A percentile compares a stretch with the other conserved stretches of the same genome.
phyloP scores from a whole-genome alignment of 2,113 vertebrate genomes.

The Turdus rufiventris region DNA sequence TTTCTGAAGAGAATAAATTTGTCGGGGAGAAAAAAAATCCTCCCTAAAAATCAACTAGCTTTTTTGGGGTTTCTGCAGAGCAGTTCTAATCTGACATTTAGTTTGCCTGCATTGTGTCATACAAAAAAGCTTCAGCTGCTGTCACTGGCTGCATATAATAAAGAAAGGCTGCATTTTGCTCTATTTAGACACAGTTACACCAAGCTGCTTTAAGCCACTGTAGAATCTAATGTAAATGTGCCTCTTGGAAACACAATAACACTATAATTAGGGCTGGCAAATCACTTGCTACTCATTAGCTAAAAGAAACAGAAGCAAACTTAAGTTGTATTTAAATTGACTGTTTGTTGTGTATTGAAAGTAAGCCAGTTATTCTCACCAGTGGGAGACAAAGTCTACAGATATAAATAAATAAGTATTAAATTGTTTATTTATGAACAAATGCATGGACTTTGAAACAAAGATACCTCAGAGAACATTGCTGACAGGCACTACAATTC shows the following conservation, averaged over 20 bases:
- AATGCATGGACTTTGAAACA: neutral
- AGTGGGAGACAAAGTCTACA: neutral
- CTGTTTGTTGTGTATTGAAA: neutral
- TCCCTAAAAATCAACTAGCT: neutral
- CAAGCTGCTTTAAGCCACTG: neutral
- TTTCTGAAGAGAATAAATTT: neutral
- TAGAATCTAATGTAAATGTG: neutral
- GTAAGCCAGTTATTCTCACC: neutral
- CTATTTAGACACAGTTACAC: neutral
- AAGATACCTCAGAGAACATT: neutral
- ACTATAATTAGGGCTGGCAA: neutral
- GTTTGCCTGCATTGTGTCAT: neutral
- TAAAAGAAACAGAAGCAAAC: constrained; percentile 11
- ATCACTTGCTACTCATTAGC: constrained; percentile 22
- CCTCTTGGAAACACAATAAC: constrained; percentile 13
- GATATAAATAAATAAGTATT: neutral
- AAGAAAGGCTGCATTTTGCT: neutral
- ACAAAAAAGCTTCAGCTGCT: neutral
- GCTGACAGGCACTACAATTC: neutral
- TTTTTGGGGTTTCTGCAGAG: neutral
- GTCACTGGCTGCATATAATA: neutral
- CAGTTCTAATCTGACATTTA: neutral
- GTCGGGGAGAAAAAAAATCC: neutral
- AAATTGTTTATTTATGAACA: neutral
- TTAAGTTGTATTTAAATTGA: neutral